Evolutionary conservation across 2,797 vertebrate genomes (phyloP).

Genomic region (Rhinophrynus dorsalis): DNA sequence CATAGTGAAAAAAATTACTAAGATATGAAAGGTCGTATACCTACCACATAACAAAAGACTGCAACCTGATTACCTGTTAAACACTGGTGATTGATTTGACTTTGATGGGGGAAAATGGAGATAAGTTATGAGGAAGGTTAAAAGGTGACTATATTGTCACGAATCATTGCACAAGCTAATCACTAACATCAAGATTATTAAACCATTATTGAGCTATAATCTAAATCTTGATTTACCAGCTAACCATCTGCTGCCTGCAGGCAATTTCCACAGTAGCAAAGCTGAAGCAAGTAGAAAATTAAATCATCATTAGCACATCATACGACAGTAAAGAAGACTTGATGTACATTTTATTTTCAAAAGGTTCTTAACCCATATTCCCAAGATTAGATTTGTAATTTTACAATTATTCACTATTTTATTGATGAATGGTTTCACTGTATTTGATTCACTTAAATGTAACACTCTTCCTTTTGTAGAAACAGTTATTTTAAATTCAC

Average conservation of each 20-base stretch:
- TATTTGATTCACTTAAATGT: background rate
- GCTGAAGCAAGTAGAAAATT: slow-evolving; percentile 44
- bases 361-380: background rate
- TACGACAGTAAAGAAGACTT: background rate
- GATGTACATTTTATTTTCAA: background rate
- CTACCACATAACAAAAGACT: slow-evolving; percentile 11
- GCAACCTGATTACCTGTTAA: slow-evolving; percentile 6
- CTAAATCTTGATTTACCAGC: slow-evolving; percentile 46
- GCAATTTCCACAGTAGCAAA: slow-evolving; percentile 46
- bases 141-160: background rate
- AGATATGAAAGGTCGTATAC: background rate
- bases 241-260: slow-evolving; percentile 55
- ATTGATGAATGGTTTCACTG: background rate
- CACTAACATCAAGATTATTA: slow-evolving; percentile 37
- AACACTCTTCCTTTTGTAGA: background rate
- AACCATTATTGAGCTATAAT: slow-evolving; percentile 48
- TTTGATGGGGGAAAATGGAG: slow-evolving; percentile 19
- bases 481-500: background rate
- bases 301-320: slow-evolving; percentile 33
- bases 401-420: background rate
- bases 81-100: slow-evolving; percentile 35
- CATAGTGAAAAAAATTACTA: too few species aligned
- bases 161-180: slow-evolving; percentile 38
- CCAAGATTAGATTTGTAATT: background rate
- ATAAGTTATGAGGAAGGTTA: slow-evolving; percentile 32